Base-by-base conservation (phyloP, 1,140 invertebrate species). In the Coboldia fuscipes region DNA sequence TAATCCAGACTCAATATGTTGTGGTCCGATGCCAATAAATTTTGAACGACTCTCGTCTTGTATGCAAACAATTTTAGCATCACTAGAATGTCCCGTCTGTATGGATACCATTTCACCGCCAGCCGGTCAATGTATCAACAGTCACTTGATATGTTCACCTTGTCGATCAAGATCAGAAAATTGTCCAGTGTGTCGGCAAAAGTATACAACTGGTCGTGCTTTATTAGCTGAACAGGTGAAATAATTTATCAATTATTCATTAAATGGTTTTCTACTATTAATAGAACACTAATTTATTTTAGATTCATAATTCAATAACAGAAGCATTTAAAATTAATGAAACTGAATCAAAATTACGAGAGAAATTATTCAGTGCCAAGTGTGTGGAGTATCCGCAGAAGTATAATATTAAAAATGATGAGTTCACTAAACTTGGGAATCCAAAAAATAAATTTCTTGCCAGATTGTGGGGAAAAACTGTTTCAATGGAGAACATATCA, bases 71-170 rank as follows among this genome's bases (percentile, higher is more conserved):
- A 57, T 67, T 22, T 45, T 68, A 19, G 45, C 49, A 28, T 56
- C 63, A 27, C 51, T 74, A 22, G 72, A 75, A 45, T 75, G 72
- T 42, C 72, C 72, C 5, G 62, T 59, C 24, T 68, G 66, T 43
- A 46, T 68, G 21, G 65, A 69, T 38, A 71, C 64, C 23, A 65
- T 70, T 18, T 39, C 56, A 16, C 63, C 70, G 2, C 71, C 72
- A 3, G 63, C 66, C 0, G 63, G 64, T 28, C 70, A 74, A 45
- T 75, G 72, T 41, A 65, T 70, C 24, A 69, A 73, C 37, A 71
- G 70, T 7, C 71, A 74, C 38, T 54, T 73, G 13, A 51, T 73
- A 3, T 75, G 71, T 41, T 57, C 63, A 4, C 51, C 59, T 24
- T 73, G 71, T 42, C 59, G 69, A 31, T 46, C 61, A 5, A 65